Evolutionary conservation across 2,113 vertebrate species (phyloP).

Genomic region (Otus sunia): DNA sequence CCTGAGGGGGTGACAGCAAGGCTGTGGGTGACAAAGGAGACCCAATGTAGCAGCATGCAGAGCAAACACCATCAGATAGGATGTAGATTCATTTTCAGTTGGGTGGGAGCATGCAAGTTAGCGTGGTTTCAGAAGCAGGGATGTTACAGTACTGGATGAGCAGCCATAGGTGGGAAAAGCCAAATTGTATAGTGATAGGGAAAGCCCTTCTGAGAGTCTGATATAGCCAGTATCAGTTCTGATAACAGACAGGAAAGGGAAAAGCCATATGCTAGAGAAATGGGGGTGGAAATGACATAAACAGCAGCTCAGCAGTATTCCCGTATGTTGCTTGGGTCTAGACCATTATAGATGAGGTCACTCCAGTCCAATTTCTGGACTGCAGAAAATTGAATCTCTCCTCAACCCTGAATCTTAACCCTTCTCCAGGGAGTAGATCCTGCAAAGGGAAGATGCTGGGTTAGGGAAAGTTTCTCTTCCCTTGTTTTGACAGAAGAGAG

Average conservation of each 20-base stretch:
- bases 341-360: neutral
- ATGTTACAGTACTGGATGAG: neutral
- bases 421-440: neutral
- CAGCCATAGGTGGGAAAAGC: neutral
- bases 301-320: constrained; percentile 8
- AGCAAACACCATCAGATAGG: neutral
- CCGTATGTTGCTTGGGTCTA: neutral
- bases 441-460: neutral
- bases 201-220: neutral
- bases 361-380: neutral
- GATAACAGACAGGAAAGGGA: neutral
- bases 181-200: neutral
- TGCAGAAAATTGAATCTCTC: neutral
- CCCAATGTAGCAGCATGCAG: neutral
- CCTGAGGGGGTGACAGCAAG: neutral
- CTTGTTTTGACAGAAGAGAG: neutral
- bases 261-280: neutral
- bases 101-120: neutral
- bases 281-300: neutral
- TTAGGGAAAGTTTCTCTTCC: neutral
- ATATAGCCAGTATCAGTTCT: neutral
- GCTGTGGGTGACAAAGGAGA: neutral
- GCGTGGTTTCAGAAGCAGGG: neutral
- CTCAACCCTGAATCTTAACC: neutral
- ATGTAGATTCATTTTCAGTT: neutral